Percentiles rank a stretch among this genome's conserved stretches.
These are phyloP conservation scores for Blastomussa wellsi DNA, from an alignment of 92 coral and sea anemone genomes.

Conservation along the genomic window DNA sequence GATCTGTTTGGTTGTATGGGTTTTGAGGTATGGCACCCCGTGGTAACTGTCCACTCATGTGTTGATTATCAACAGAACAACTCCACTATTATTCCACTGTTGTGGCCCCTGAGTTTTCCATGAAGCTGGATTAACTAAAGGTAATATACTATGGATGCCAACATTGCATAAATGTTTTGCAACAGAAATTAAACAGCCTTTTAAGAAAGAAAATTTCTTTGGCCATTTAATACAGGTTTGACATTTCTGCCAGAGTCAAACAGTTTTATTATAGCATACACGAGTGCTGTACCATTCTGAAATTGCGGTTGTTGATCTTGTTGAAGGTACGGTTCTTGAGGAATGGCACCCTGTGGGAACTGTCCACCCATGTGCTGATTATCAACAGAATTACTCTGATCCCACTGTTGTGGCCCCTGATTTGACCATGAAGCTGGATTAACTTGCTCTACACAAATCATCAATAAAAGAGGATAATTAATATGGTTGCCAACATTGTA, in stretches of 20 bases:
- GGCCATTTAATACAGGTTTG: no score
- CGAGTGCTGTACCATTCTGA: not conserved
- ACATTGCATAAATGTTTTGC: no score
- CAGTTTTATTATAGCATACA: no score
- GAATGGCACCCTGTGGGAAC: not conserved
- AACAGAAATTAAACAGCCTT: no score
- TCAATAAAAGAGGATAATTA: not conserved
- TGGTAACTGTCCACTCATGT: conserved; percentile 8
- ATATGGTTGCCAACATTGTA: no score
- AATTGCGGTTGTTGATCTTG: not conserved
- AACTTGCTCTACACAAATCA: not conserved
- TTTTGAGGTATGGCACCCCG: not conserved
- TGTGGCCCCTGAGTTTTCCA: not conserved
- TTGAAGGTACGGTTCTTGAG: not conserved
- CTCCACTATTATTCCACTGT: not conserved
- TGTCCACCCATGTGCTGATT: not conserved
- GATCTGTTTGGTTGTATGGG: not conserved
- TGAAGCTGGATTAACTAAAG: not conserved
- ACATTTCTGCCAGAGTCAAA: no score
- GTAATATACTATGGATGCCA: no score
- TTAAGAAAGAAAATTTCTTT: no score
- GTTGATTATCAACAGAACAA: not conserved
- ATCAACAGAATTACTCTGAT: not conserved
- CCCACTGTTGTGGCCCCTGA: conserved; percentile 19
- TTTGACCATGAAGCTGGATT: conserved; percentile 4